phyloP scores from a whole-genome alignment of 2,888 invertebrate genomes.

The Cactoblastis cactorum region DNA sequence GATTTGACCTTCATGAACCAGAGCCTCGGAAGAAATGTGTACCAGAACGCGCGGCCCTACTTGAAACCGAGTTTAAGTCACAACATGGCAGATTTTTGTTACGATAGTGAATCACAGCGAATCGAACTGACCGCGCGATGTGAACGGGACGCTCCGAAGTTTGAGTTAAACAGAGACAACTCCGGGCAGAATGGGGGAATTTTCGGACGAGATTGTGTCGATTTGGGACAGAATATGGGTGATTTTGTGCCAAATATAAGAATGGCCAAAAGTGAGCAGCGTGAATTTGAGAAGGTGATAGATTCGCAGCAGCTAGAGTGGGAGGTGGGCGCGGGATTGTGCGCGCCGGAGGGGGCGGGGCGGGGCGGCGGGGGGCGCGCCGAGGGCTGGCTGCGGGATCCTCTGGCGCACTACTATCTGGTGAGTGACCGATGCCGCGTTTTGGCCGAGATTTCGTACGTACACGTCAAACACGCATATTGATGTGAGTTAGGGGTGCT shows the following conservation, averaged over 20 bases:
- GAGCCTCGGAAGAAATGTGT: not conserved
- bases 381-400: not conserved
- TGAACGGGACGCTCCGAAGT: too few species aligned
- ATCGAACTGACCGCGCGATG: not conserved
- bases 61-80: not conserved
- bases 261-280: not conserved
- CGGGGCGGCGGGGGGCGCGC: not conserved
- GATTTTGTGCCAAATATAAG: not conserved
- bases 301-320: not conserved
- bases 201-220: not conserved
- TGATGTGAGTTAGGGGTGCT: too few species aligned
- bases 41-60: not conserved
- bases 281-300: not conserved
- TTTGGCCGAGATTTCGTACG: too few species aligned
- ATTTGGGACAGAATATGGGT: not conserved
- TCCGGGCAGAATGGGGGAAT: not conserved
- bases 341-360: not conserved
- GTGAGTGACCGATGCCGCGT: too few species aligned
- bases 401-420: not conserved
- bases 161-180: not conserved
- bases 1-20: not conserved
- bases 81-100: not conserved
- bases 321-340: not conserved
- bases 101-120: not conserved
- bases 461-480: too few species aligned